These are phyloP conservation scores for Hyles euphorbiae DNA, from an alignment of 1,140 invertebrate genomes.

Conservation along the genomic window DNA sequence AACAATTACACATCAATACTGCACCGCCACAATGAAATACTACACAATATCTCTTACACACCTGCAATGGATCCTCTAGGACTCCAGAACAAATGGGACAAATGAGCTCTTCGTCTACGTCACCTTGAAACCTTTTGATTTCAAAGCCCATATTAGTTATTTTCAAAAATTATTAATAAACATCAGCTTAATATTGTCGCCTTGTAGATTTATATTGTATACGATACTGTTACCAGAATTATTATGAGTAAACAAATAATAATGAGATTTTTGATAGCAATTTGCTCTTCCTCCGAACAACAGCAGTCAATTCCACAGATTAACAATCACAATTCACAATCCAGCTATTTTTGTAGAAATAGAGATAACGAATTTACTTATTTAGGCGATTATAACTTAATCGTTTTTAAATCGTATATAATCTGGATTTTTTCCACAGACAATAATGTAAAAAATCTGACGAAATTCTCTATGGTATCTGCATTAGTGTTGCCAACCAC, in stretches of 20 bases:
- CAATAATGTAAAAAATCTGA: too few species aligned
- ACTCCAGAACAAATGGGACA: slow-evolving; percentile 95
- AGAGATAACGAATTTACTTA: too few species aligned
- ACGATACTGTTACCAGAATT: background rate
- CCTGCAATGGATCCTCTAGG: slow-evolving; percentile 92
- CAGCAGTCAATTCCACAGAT: too few species aligned
- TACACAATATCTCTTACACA: slow-evolving; percentile 51
- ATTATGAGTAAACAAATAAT: slow-evolving; percentile 1
- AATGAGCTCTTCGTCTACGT: slow-evolving; percentile 94
- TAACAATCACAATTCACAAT: too few species aligned
- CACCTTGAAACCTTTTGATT: slow-evolving; percentile 89
- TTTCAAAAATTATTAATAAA: slow-evolving; percentile 28
- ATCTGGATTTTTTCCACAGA: too few species aligned
- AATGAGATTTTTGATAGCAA: slow-evolving; percentile 1
- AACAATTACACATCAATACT: slow-evolving; percentile 1
- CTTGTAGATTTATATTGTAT: slow-evolving; percentile 1
- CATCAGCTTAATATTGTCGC: slow-evolving; percentile 28
- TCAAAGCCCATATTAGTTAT: slow-evolving; percentile 89
- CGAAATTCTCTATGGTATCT: too few species aligned
- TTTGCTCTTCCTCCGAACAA: background rate
- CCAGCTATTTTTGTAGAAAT: too few species aligned
- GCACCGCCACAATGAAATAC: background rate
- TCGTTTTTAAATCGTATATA: too few species aligned
- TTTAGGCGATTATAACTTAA: too few species aligned
- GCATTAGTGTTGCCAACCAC: too few species aligned